Evolutionary conservation across 2,888 invertebrate species (phyloP), one percentile per base, ranked within the genome.

Genomic region (Epiblema foenella): DNA sequence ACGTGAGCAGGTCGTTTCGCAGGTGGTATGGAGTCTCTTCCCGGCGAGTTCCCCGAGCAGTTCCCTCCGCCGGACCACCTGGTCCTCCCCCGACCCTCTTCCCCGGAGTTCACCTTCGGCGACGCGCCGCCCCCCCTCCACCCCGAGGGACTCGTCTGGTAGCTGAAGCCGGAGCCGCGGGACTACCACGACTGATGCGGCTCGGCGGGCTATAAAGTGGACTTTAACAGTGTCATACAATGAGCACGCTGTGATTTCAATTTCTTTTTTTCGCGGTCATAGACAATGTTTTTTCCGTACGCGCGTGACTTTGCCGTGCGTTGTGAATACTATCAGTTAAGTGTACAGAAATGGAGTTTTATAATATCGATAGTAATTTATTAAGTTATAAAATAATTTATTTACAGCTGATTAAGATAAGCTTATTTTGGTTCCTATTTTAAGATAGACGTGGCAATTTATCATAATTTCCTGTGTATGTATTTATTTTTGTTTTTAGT

Each of bases 1-100:
- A 93, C 95, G 83, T 94, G 96, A 95, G 96, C 96, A 87, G 96
- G 96, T 89, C 97, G 97, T 89, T 97, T 97, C 88, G 95, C 96
- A 84, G 96, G 96, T 76, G 95, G 95, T 76, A 97, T 96, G 89
- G 95, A 93, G 85, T 82, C 89, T 81, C 85, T 93, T 75, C 89
- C 89, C 7, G 93, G 93, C 77, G 93, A 92, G 79, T 93, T 93
- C 77, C 92, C 93, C 17, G 93, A 93, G 62, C 93, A 93, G 84
- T 95, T 94, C 89, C 95, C 94, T 67, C 95, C 94, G 10, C 95
- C 95, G 2, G 95, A 95, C 77, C 95, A 95, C 87, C 94, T 95
- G 82, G 94, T 95, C 83, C 95, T 96, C 75, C 96, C 96, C 74
- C 95, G 96, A 78, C 96, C 96, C 67, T 96, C 96, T 75, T 96